Evolutionary conservation across 2,113 vertebrate species (phyloP).

Genomic region (Amphiprion percula): DNA sequence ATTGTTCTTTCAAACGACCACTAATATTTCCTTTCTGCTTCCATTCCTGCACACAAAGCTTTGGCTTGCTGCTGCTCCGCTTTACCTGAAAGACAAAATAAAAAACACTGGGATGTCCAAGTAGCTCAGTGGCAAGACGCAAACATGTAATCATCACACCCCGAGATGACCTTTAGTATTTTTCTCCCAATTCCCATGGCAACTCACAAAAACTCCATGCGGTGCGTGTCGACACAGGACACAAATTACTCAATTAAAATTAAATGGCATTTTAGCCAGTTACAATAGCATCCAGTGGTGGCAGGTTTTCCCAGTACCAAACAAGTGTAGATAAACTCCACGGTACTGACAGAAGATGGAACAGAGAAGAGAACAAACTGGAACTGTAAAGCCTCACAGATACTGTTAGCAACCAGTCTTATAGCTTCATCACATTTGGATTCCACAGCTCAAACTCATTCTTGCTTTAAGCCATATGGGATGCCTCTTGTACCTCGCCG

Average conservation of each 20-base stretch:
- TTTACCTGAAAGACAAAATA: neutral
- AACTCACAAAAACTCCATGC: neutral
- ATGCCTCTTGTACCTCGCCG: constrained; percentile 11
- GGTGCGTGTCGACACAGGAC: neutral
- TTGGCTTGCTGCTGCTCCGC: neutral
- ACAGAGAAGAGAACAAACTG: neutral
- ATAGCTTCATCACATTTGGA: constrained; percentile 14
- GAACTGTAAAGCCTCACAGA: neutral
- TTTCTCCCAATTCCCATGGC: neutral
- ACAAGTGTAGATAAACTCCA: neutral
- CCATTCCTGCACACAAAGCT: neutral
- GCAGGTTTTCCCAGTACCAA: neutral
- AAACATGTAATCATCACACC: constrained; percentile 17
- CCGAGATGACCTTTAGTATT: neutral
- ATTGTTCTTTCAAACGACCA: too few relatives aligned
- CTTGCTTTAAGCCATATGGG: constrained; percentile 32
- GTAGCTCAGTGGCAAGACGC: neutral
- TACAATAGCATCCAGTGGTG: neutral
- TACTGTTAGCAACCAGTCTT: neutral
- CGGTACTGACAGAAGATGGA: neutral
- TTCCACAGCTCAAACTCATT: constrained; percentile 11
- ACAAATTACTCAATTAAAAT: constrained; percentile 1
- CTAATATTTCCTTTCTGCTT: neutral
- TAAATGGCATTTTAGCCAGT: constrained; percentile 11
- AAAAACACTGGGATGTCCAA: neutral